Evolutionary conservation across 1,140 invertebrate genomes (phyloP).

Genomic region (Nebria ingens): DNA sequence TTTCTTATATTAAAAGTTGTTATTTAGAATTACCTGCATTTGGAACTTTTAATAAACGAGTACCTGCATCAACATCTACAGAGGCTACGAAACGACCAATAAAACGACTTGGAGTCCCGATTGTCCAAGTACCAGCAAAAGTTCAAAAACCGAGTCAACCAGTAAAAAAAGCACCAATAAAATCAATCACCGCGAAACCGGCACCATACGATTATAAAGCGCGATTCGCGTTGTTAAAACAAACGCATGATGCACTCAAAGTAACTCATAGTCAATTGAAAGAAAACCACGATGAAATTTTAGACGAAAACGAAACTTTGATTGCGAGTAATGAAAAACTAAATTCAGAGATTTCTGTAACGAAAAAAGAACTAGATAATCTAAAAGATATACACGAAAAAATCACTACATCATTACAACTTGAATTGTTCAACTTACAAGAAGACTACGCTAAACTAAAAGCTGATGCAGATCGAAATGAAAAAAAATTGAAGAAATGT

Average conservation of each 20-base stretch:
- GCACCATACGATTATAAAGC: conserved; percentile 47
- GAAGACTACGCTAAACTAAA: background rate
- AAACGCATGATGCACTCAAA: conserved; percentile 44
- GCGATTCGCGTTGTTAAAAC: conserved; percentile 44
- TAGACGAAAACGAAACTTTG: background rate
- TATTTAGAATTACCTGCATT: no score
- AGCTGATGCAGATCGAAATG: background rate
- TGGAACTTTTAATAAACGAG: no score
- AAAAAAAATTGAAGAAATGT: background rate
- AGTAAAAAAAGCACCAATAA: background rate
- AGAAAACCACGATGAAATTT: conserved; percentile 31
- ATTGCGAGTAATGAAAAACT: background rate
- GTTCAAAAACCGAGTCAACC: background rate
- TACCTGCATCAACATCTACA: background rate
- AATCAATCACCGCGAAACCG: background rate
- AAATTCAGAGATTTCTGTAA: background rate
- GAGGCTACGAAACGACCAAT: background rate
- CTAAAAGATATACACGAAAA: background rate
- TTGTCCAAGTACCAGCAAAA: background rate
- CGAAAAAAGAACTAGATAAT: background rate
- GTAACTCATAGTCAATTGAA: conserved; percentile 35
- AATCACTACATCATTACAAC: background rate
- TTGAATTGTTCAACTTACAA: background rate
- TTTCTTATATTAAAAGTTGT: no score
- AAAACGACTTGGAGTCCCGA: background rate